A percentile compares a stretch with the other conserved stretches of the same genome.
These are phyloP conservation scores for Conopomorpha cramerella DNA, from an alignment of 1,140 invertebrate genomes.

Conservation along the genomic window DNA sequence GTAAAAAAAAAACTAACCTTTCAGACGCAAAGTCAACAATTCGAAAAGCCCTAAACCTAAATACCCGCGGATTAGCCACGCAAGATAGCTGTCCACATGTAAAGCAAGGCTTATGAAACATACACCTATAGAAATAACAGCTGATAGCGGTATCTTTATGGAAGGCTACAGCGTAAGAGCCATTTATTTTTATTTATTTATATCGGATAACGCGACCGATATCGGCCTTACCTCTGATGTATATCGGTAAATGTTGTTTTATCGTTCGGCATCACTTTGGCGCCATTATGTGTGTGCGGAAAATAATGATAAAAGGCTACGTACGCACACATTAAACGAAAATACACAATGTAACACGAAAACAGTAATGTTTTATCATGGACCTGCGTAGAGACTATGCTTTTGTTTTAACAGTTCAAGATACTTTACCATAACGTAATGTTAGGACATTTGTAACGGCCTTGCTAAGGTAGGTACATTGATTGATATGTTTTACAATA, in stretches of 20 bases:
- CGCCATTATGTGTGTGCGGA: background rate
- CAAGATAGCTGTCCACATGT: too few species aligned
- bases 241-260: conserved; percentile 24
- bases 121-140: too few species aligned
- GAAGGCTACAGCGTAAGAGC: background rate
- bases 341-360: too few species aligned
- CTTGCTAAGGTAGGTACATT: too few species aligned
- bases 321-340: background rate
- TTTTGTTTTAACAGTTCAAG: too few species aligned
- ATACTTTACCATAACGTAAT: too few species aligned
- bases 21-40: background rate
- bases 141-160: background rate
- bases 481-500: too few species aligned
- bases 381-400: too few species aligned
- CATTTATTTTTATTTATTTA: conserved; percentile 40
- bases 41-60: background rate
- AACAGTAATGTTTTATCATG: too few species aligned
- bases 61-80: background rate
- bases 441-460: too few species aligned
- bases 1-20: background rate
- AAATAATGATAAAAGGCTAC: background rate
- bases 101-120: too few species aligned
- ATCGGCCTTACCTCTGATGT: conserved; percentile 30
- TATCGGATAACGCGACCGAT: conserved; percentile 20
- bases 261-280: conserved; percentile 13